Base-by-base conservation (phyloP, 1,140 invertebrate genomes). In the Drosophila hydei region DNA sequence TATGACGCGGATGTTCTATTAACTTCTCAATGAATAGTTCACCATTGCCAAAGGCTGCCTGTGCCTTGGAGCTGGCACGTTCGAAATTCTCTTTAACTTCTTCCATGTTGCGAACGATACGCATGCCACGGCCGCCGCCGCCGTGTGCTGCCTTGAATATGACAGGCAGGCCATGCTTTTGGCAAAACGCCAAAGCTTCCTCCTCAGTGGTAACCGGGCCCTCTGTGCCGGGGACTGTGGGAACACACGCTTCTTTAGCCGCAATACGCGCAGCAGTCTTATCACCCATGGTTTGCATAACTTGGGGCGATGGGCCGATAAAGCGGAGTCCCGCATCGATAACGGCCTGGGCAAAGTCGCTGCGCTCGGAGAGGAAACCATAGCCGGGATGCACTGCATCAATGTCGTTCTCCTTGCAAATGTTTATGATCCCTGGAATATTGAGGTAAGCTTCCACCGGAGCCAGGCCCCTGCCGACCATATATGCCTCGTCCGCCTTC, bases 91-190 rank as follows among this genome's bases (percentile, higher is more conserved):
- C 98, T 79, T 95, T 95, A 0, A 99, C 96, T 77, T 99, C 97
- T 80, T 97, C 95, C 94, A 98, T 96, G 78, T 96, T 96, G 16
- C 94, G 94, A 0, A 99, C 98, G 0, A 99, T 98, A 65, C 99
- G 94, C 98, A 99, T 99, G 90, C 99, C 99, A 88, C 98, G 94
- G 8, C 99, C 99, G 55, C 99, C 99, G 69, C 99, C 99, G 65
- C 99, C 99, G 92, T 96, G 99, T 0, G 99, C 99, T 18, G 99
- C 99, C 93, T 99, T 99, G 79, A 99, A 98, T 79, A 99, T 99
- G 30, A 99, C 97, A 5, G 99, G 99, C 45, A 99, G 93, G 5
- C 98, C 98, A 92, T 99, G 96, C 92, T 98, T 95, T 59, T 96
- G 93, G 90, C 97, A 98, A 92, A 99, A 99, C 40, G 96, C 95